Conservation (phyloP, 2,797 vertebrate species). For the Toxotes lorentzi region DNA sequence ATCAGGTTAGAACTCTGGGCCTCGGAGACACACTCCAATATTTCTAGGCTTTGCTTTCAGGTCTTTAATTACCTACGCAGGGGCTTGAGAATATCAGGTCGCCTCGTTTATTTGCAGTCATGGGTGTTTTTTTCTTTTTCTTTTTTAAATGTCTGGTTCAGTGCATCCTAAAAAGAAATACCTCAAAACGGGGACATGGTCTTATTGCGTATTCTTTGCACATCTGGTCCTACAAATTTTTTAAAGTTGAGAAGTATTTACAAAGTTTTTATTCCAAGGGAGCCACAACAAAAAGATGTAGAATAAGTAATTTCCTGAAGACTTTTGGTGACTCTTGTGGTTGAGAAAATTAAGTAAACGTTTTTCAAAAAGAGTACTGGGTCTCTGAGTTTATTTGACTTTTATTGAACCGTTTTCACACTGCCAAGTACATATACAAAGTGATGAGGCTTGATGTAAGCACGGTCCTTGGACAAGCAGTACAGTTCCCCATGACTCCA, state of each 20-base stretch:
- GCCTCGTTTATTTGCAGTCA: conserved; percentile 65
- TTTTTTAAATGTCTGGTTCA: conserved; percentile 28
- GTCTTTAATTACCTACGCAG: conserved; percentile 73
- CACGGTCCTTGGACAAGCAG: not conserved
- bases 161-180: conserved; percentile 49
- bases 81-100: conserved; percentile 60
- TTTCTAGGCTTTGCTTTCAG: conserved; percentile 70
- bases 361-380: not conserved
- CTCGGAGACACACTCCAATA: conserved; percentile 66
- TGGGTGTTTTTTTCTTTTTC: conserved; percentile 21
- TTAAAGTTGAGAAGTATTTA: conserved; percentile 24
- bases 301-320: conserved; percentile 25
- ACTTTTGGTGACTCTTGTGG: conserved; percentile 9
- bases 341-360: conserved; percentile 2
- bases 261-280: conserved; percentile 20
- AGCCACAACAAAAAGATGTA: conserved; percentile 32
- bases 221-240: conserved; percentile 32
- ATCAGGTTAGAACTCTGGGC: conserved; percentile 78
- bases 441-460: conserved; percentile 23
- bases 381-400: conserved; percentile 17
- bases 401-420: conserved; percentile 32
- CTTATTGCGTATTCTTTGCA: conserved; percentile 23
- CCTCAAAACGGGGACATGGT: conserved; percentile 27
- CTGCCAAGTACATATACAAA: conserved; percentile 17
- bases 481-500: conserved; percentile 3